Evolutionary conservation across 1,140 invertebrate species (phyloP), one percentile per base, ranked within the genome.

Genomic region (Pachyrhynchus sulphureomaculatus): DNA sequence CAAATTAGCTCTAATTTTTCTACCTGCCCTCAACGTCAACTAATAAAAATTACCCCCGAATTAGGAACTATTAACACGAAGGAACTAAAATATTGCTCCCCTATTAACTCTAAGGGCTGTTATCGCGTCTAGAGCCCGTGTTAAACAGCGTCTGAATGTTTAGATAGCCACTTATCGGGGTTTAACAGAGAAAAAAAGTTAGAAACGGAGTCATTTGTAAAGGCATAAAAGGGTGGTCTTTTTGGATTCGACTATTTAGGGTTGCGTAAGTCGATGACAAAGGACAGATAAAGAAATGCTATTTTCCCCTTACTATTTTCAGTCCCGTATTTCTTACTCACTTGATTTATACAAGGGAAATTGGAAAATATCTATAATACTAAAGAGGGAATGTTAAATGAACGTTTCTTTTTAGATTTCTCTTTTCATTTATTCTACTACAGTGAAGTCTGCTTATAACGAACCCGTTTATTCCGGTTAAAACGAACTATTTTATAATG

Each of bases 101-200:
- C 55, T 48, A 60, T 60, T 60, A 52, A 53, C 12, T 32, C 18
- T 39, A 51, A 29, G 54, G 42, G 44, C 37, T 44, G 57, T 60
- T 60, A 60, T 60, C 57, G 47, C 45, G 45, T 49, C 44, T 39
- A 9, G 15, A 49, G 47, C 42, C 34, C 32, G 23, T 60, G 48
- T 44, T 52, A 52, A 60, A 60, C 37, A 52, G 37, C 26, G 57
- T 44, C 57, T 45, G 57, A 45, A 52, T 60, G 45, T 52, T n/a
- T 52, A 45, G 55, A 58, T 48, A 18, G 48, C 47, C 57, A 60
- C 57, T 60, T 60, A 60, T 60, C 57, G 47, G 37, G 41, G 34
- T 29, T 60, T 51, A 51, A 51, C 54, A 34, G 37, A 13, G 53
- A 18, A 56, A 48, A n/a, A 39, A 47, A 48, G 44, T 47, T 39